Evolutionary conservation across 2,113 vertebrate species (phyloP).

Genomic region (Oreochromis tanganicae): DNA sequence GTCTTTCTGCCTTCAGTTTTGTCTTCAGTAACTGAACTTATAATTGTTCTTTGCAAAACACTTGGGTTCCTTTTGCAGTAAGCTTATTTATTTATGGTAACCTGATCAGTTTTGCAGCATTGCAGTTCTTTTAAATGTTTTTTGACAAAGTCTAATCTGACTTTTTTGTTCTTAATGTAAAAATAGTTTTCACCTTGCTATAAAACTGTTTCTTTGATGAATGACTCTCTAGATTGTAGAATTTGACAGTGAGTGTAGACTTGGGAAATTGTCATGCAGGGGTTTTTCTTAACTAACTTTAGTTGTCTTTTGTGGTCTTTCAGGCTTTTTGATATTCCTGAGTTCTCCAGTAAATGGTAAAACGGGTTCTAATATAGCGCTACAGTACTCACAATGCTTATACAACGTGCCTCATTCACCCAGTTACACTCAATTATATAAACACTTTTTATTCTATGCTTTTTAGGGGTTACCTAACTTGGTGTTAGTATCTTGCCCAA

Average conservation of each 20-base stretch:
- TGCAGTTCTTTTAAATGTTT: not conserved
- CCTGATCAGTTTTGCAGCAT: not conserved
- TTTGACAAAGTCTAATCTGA: not conserved
- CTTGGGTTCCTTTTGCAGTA: not conserved
- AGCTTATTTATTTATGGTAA: not conserved
- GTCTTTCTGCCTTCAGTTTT: not conserved
- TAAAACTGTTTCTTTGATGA: not conserved
- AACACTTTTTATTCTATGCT: not conserved
- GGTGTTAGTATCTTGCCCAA: not conserved
- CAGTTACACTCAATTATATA: not conserved
- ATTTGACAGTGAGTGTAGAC: not conserved
- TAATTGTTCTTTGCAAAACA: not conserved
- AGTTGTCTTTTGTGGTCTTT: not conserved
- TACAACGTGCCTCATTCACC: not conserved
- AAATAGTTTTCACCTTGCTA: not conserved
- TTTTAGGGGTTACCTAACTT: not conserved
- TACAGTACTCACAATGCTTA: not conserved
- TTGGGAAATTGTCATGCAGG: rapidly evolving
- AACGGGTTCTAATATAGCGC: rapidly evolving
- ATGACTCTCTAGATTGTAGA: not conserved
- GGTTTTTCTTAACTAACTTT: not conserved
- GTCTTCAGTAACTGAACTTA: not conserved
- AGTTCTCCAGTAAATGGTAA: not conserved
- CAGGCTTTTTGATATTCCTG: not conserved
- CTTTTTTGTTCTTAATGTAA: not conserved